Conservation (phyloP, 2,888 invertebrate genomes). For the Steinernema hermaphroditum region DNA sequence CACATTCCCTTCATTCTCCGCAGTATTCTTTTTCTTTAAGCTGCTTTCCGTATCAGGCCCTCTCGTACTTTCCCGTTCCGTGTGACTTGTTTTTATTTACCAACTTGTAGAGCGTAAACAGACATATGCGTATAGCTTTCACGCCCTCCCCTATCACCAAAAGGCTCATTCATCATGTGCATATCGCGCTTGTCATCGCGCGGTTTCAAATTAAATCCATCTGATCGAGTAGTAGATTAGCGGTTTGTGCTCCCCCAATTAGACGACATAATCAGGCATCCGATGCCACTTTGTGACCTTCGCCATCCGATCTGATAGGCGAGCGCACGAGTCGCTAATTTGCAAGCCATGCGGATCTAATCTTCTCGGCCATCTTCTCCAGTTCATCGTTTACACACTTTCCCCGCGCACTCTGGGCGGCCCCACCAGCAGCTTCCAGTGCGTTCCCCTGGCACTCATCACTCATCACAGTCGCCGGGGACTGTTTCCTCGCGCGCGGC, state of each 20-base stretch:
- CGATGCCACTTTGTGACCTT: constrained; percentile 25
- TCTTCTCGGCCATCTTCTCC: neutral
- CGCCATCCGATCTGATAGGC: constrained; percentile 14
- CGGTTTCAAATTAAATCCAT: neutral
- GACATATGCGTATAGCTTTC: no score
- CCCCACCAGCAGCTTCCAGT: neutral
- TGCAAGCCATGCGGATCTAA: constrained; percentile 4
- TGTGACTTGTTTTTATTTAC: no score
- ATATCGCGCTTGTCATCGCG: no score
- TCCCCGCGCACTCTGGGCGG: no score
- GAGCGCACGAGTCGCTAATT: neutral
- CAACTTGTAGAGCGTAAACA: no score
- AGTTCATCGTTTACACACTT: neutral
- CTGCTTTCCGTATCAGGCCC: no score
- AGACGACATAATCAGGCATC: constrained; percentile 2
- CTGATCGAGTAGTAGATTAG: neutral
- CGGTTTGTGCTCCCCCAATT: neutral
- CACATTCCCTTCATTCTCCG: no score
- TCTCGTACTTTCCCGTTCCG: no score
- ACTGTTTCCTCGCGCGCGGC: constrained; percentile 3
- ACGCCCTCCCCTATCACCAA: no score
- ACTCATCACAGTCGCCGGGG: constrained; percentile 2
- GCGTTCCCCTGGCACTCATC: neutral
- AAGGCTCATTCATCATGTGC: no score
- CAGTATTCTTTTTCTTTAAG: no score